Base-by-base conservation (phyloP, 2,888 invertebrate genomes). In the Limnephilus lunatus region DNA sequence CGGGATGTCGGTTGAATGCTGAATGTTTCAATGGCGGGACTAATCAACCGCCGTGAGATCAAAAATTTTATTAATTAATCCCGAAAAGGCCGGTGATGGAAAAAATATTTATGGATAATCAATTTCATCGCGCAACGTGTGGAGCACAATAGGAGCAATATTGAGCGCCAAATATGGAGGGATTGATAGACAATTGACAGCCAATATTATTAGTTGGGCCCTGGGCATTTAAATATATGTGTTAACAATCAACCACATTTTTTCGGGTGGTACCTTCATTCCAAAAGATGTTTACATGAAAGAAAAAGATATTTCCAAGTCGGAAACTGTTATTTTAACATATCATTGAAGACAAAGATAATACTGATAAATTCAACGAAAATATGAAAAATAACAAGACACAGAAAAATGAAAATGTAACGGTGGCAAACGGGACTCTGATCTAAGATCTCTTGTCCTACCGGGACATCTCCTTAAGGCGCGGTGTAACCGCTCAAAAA, bases 31-130 rank as follows among this genome's bases (percentile, higher is more conserved):
- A 81, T 91, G 48, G 81, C 68, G 81, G 81, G 32, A 88, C 87
- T 48, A 91, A 91, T 91, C 91, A 91, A 88, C 44, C 91, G 80
- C 81, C 81, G 82, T 86, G 91, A 82, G n/a, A 82, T 82, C 87
- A 81, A 87, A 86, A 91, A 82, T 82, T 25, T 68, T 87, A 87
- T 87, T 91, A 91, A 91, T 87, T 91, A 81, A 87, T 81, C 39
- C 35, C 85, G 85, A 88, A 88, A 88, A 30, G 89, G 48, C 19
- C 53, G 85, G 81, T 81, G 68, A 85, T 35, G 85, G 30, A 90
- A 91, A 90, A 91, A 91, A 91, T 48, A 48, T 39, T 30, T 14
- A 39, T 30, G 39, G 68, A 39, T 80, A 91, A 85, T 86, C 35
- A 85, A 85, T 39, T 85, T 81, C 90, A 91, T 30, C 81, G 32